phyloP scores from a whole-genome alignment of 2,888 invertebrate species.

The Linnaemya vulpina region DNA sequence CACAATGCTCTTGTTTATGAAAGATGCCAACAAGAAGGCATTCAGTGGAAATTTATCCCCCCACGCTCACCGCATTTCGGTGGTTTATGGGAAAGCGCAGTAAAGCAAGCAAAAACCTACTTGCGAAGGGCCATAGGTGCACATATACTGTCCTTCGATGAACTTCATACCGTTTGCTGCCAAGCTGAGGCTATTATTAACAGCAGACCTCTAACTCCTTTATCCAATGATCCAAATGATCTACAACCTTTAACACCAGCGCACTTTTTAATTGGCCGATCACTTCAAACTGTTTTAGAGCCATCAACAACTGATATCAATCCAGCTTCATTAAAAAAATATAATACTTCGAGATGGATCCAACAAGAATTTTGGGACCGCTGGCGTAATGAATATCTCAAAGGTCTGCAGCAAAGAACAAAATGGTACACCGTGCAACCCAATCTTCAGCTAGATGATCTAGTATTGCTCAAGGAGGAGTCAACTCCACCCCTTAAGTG shows the following conservation, averaged over 20 bases:
- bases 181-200: conserved; percentile 10
- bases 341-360: conserved; percentile 40
- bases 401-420: conserved; percentile 9
- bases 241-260: conserved; percentile 33
- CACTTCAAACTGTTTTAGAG: too few species aligned
- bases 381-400: conserved; percentile 46
- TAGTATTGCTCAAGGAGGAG: too few species aligned
- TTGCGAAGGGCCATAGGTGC: background rate
- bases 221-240: conserved; percentile 38
- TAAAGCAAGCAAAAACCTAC: too few species aligned
- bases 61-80: conserved; percentile 57
- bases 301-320: too few species aligned
- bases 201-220: conserved; percentile 51
- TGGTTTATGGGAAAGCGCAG: conserved; percentile 54
- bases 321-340: conserved; percentile 24
- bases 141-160: too few species aligned
- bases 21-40: conserved; percentile 30
- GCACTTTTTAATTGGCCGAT: background rate
- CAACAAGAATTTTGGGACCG: too few species aligned
- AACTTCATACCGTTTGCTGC: conserved; percentile 7
- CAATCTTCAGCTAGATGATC: too few species aligned
- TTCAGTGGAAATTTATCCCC: conserved; percentile 52
- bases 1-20: conserved; percentile 20
- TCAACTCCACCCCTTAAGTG: too few species aligned
- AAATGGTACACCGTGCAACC: too few species aligned